Evolutionary conservation across 1,140 invertebrate genomes (phyloP).

Genomic region (Drosophila truncata): DNA sequence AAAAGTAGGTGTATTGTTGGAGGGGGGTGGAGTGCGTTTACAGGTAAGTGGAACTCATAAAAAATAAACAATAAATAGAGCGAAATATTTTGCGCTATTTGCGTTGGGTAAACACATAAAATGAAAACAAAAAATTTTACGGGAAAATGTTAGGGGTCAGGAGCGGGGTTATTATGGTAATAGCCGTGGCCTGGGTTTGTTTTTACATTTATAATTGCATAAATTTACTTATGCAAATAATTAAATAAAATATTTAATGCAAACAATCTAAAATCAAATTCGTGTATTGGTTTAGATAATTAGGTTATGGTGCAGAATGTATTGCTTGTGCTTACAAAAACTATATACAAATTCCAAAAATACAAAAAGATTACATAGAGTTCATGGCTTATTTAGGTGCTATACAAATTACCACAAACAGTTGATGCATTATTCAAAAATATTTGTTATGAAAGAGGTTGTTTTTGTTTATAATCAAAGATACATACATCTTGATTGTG

Average conservation of each 20-base stretch:
- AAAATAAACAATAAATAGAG: constrained; percentile 72
- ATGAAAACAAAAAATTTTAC: constrained; percentile 7
- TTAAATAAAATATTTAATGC: constrained; percentile 77
- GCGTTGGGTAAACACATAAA: constrained; percentile 44
- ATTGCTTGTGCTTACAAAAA: constrained; percentile 44
- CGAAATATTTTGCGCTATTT: constrained; percentile 75
- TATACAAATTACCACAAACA: constrained; percentile 85
- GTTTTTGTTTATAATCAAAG: constrained; percentile 28
- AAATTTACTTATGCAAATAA: constrained; percentile 82
- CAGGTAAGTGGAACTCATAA: constrained; percentile 33
- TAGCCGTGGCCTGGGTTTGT: constrained; percentile 35
- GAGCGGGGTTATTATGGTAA: constrained; percentile 27
- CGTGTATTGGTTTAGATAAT: constrained; percentile 58
- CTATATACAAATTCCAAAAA: constrained; percentile 57
- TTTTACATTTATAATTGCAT: constrained; percentile 83
- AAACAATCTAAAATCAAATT: constrained; percentile 69
- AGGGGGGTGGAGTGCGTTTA: constrained; percentile 16
- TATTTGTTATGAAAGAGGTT: constrained; percentile 61
- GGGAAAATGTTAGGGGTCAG: constrained; percentile 1
- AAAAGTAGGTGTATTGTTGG: constrained; percentile 25
- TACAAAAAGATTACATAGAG: constrained; percentile 72
- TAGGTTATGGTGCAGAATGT: constrained; percentile 37
- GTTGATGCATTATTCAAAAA: constrained; percentile 77
- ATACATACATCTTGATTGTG: constrained; percentile 53
- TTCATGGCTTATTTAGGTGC: constrained; percentile 64